A percentile compares a stretch with the other conserved stretches of the same genome.
Conservation (phyloP, 2,888 invertebrate genomes). For the Bedellia somnulentella region DNA sequence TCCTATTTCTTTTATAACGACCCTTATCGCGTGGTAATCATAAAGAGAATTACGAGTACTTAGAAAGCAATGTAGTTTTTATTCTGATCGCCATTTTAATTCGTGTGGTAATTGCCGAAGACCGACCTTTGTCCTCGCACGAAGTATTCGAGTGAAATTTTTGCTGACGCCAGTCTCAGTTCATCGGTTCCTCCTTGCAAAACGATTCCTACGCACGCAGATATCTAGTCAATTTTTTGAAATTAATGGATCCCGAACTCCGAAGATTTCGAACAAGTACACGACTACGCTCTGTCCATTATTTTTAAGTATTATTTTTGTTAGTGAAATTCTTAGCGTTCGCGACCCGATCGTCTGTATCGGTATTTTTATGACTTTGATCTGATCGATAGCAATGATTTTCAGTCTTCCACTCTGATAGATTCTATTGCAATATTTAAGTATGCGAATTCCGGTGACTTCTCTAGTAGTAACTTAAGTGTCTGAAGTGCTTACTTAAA, state of each 20-base stretch:
- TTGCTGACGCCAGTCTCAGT: constrained; percentile 47
- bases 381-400: constrained; percentile 48
- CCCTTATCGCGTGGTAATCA: too few relatives aligned
- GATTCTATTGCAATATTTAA: constrained; percentile 22
- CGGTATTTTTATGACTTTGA: constrained; percentile 18
- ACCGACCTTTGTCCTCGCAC: too few relatives aligned
- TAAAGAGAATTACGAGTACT: too few relatives aligned
- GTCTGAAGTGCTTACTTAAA: constrained; percentile 21
- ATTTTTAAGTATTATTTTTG: constrained; percentile 27
- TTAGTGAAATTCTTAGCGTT: constrained; percentile 40
- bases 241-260: constrained; percentile 46
- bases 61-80: too few relatives aligned
- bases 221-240: constrained; percentile 60
- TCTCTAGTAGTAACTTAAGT: background rate
- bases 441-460: constrained; percentile 11
- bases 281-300: constrained; percentile 35
- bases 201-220: constrained; percentile 59
- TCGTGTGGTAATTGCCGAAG: too few relatives aligned
- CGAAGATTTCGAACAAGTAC: constrained; percentile 34
- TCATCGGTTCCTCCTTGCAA: constrained; percentile 57
- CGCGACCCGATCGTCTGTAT: constrained; percentile 44
- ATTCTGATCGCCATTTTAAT: too few relatives aligned
- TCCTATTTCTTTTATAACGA: too few relatives aligned
- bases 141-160: too few relatives aligned
- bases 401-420: constrained; percentile 53